A percentile compares a stretch with the other conserved stretches of the same genome.
Conservation (phyloP, 1,140 invertebrate species). For the Euura saliciscinereae region DNA sequence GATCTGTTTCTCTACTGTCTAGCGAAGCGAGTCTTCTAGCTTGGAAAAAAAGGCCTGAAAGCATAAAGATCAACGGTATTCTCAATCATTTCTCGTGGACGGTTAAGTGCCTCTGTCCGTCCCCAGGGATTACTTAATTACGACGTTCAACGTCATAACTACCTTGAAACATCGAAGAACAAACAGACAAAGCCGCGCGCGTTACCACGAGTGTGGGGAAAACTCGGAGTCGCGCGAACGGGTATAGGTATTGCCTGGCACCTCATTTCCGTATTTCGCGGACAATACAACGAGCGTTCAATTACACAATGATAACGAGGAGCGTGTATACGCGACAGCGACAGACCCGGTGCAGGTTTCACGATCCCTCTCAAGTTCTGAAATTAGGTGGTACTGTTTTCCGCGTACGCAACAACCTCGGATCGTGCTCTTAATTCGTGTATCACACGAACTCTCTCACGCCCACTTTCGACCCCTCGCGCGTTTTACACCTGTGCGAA, state of each 20-base stretch:
- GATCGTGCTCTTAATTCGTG: too few species aligned
- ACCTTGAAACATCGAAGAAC: background rate
- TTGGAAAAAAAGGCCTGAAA: too few species aligned
- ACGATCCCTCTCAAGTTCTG: too few species aligned
- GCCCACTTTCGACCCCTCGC: too few species aligned
- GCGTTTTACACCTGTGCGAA: too few species aligned
- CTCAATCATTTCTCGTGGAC: background rate
- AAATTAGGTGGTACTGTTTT: too few species aligned
- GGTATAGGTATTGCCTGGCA: background rate
- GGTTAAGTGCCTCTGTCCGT: background rate
- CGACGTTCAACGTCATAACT: background rate
- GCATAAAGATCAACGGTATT: background rate
- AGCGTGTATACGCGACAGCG: background rate
- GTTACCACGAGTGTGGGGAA: background rate
- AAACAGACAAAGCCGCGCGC: too few species aligned
- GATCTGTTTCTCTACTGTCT: background rate
- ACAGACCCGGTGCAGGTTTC: too few species aligned
- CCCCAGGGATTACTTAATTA: background rate
- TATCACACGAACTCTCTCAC: too few species aligned
- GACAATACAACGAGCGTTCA: background rate
- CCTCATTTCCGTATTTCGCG: background rate
- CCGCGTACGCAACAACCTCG: too few species aligned
- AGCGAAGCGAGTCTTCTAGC: background rate
- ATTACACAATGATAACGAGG: background rate
- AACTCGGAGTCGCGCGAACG: background rate